Evolutionary conservation across 2,113 vertebrate species (phyloP).

Genomic region (Micronycteris hirsuta): DNA sequence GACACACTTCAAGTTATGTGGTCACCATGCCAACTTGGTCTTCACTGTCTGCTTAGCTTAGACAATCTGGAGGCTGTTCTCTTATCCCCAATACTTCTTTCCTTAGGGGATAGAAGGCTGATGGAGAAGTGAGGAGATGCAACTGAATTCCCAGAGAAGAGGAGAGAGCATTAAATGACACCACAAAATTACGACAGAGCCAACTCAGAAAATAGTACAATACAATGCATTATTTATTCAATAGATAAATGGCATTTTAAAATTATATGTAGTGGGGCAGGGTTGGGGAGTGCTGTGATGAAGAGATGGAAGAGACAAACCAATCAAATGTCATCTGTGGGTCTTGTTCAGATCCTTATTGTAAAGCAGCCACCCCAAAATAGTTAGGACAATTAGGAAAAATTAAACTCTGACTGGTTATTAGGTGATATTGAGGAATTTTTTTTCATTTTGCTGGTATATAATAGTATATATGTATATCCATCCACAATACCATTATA

Average conservation of each 20-base stretch:
- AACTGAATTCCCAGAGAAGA: neutral
- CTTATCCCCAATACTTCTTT: neutral
- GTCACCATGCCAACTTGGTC: neutral
- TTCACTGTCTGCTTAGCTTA: neutral
- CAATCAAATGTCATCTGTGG: neutral
- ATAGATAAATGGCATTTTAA: neutral
- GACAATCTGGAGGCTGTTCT: neutral
- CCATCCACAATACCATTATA: neutral
- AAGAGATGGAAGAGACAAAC: neutral
- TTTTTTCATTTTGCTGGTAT: neutral
- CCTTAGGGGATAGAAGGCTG: neutral
- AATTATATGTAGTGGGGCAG: neutral
- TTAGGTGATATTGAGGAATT: neutral
- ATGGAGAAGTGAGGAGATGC: neutral
- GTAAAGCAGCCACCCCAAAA: neutral
- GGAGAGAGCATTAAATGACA: neutral
- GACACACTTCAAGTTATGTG: neutral
- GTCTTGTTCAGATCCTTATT: neutral
- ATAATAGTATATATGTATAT: neutral
- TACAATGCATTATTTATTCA: neutral
- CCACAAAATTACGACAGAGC: neutral
- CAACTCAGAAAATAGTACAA: neutral
- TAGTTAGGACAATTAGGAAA: no score
- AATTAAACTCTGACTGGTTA: neutral
- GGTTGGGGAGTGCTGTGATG: neutral